phyloP scores from a whole-genome alignment of 2,113 vertebrate genomes.

The Nyctibius bracteatus region DNA sequence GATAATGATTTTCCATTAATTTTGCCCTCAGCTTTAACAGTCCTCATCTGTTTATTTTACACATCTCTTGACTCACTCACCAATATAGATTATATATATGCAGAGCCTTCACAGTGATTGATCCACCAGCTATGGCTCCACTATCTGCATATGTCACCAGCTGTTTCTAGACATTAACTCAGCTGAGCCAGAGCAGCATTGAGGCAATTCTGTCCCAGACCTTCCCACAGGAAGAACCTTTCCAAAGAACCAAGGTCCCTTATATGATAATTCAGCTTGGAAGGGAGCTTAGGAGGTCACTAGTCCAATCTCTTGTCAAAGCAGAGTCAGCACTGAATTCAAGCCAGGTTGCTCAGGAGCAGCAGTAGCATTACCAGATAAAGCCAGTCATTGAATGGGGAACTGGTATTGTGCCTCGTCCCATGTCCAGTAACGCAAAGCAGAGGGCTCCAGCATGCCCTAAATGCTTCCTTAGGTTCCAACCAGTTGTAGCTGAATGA shows the following conservation, averaged over 20 bases:
- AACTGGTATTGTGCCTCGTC: neutral
- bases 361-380: neutral
- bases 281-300: neutral
- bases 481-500: neutral
- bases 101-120: neutral
- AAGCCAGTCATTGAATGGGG: neutral
- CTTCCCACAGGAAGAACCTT: neutral
- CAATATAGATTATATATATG: too few relatives aligned
- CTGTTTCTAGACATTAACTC: neutral
- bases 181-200: rapidly evolving
- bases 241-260: neutral
- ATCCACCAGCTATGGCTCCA: neutral
- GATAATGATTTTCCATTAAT: neutral
- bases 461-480: neutral
- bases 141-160: neutral
- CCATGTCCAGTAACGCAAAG: neutral
- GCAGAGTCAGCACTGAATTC: neutral
- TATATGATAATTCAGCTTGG: neutral
- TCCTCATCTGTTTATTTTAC: neutral
- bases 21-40: neutral
- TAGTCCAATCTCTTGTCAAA: neutral
- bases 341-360: neutral
- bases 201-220: neutral
- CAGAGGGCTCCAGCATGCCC: neutral
- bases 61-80: neutral